Base-by-base conservation (phyloP, 2,113 vertebrate species). In the Halcyon senegalensis region DNA sequence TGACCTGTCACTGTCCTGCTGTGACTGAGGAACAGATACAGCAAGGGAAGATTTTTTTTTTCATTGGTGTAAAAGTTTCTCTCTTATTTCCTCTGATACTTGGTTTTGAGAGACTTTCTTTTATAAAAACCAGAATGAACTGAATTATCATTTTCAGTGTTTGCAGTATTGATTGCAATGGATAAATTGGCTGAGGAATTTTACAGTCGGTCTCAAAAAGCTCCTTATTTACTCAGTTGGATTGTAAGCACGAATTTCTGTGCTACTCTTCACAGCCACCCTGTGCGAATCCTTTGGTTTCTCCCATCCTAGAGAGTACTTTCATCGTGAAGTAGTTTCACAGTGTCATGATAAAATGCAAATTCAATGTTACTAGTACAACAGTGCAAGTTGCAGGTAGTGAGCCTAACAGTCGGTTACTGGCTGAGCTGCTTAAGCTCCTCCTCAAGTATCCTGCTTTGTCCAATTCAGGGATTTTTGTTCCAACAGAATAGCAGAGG, bases 1-100 rank as follows among this genome's bases (percentile, higher is more conserved):
- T 96, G 84, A 64, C 81, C 81, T 93, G 15, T 92, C 63, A 19
- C 89, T 94, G 91, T 41, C 81, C 81, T 87, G 62, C 89, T 91
- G 89, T 55, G 91, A 76, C 70, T 76, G 78, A 87, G 67, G 85
- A 93, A 60, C 41, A 76, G 55, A 59, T 72, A 79, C 31, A 93
- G 21, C 53, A 69, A 81, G 66, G 67, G 24, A 53, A 83, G 74
- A 43, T 23, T 56, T 53, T 53, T 59, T 59, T 79, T 68, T 75
- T 53, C 17, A 50, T 30, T 85, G 59, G 21, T 90, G 64, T 81
- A 30, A 75, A 91, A 60, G 27, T 60, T 72, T 43, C 69, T 48
- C 51, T 84, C 60, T 77, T 84, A 41, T 84, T 95, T 95, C 83
- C 76, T 90, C 46, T 81, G 69, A 31, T 92, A 33, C 4, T 86